These are phyloP conservation scores for Physella acuta DNA, from an alignment of 1,140 invertebrate genomes.

Conservation along the genomic window DNA sequence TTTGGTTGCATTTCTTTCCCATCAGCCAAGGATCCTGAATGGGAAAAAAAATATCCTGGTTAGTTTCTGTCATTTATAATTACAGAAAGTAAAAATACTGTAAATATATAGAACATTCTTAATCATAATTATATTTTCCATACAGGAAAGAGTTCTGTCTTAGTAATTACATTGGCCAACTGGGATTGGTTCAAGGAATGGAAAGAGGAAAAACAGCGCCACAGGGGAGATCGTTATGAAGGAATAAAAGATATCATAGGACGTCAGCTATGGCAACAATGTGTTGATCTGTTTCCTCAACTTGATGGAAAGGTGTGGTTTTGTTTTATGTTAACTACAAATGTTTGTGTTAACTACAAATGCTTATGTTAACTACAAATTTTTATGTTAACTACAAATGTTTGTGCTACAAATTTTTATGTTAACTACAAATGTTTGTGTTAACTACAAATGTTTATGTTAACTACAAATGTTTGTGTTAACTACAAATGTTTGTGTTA, in stretches of 20 bases:
- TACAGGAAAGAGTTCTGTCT: conserved; percentile 52
- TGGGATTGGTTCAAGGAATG: conserved; percentile 60
- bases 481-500: neutral
- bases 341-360: too few species aligned
- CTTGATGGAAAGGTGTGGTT: conserved; percentile 52
- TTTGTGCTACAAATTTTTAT: neutral
- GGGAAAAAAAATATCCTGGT: conserved; percentile 56
- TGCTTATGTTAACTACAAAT: neutral
- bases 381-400: neutral
- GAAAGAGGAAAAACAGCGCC: conserved; percentile 53
- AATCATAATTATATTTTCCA: neutral
- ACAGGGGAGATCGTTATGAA: conserved; percentile 60
- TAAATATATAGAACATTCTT: neutral
- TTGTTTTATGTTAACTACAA: neutral
- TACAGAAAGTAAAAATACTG: neutral
- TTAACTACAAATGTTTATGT: too few species aligned
- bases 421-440: neutral
- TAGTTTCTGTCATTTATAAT: conserved; percentile 9
- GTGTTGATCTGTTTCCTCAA: conserved; percentile 53
- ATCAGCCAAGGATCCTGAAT: conserved; percentile 60
- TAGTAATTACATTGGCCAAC: conserved; percentile 55
- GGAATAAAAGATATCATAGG: conserved; percentile 55
- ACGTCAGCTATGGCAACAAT: conserved; percentile 54
- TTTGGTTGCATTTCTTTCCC: conserved; percentile 60
- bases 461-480: too few species aligned